Evolutionary conservation across 2,113 vertebrate species (phyloP), one percentile per base, ranked within the genome.

Genomic region (Eptatretus burgeri): DNA sequence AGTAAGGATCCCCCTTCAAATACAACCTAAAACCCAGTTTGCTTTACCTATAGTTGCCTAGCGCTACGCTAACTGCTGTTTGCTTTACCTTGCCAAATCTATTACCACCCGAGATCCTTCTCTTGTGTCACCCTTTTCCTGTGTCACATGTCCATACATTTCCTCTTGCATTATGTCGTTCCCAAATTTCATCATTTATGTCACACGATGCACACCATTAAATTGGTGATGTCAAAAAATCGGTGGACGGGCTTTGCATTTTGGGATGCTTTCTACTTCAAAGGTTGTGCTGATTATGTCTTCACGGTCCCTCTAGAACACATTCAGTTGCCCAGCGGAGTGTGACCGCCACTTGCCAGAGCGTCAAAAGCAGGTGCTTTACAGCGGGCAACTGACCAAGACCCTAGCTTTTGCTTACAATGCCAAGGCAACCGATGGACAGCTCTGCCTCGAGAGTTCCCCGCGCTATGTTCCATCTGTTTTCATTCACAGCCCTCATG

Each of bases 401-500:
- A 74, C 77, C 67, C 86, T 98, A 65, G 82, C 85, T 66, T 94
- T 98, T 75, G 79, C 83, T 1, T 98, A 94, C 66, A 98, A 96
- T 71, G 83, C 91, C 64, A 78, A 84, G 62, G 89, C 91, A 73
- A 96, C 89, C 52, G 91, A 98, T 66, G 88, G 85, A 69, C 91
- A 98, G 67, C 84, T 98, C 67, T 98, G 91, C 74, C 80, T 98
- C 1, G 89, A 98, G 72, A 96, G 87, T 52, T 94, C 91, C 13
- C 87, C 89, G 14, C 93, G 85, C 75, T 85, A 95, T 73, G 94
- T 82, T 63, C 69, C 78, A 72, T 98, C 91, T 49, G 88, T 98
- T 74, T 98, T 98, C 64, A 80, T 98, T 71, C 91, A 98, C 73
- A 95, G 89, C 8, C 91, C 91, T 2, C 91, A 98, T 49, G 85